These are phyloP conservation scores for Chrysemys picta DNA, from an alignment of 2,113 vertebrate genomes.

Conservation along the genomic window DNA sequence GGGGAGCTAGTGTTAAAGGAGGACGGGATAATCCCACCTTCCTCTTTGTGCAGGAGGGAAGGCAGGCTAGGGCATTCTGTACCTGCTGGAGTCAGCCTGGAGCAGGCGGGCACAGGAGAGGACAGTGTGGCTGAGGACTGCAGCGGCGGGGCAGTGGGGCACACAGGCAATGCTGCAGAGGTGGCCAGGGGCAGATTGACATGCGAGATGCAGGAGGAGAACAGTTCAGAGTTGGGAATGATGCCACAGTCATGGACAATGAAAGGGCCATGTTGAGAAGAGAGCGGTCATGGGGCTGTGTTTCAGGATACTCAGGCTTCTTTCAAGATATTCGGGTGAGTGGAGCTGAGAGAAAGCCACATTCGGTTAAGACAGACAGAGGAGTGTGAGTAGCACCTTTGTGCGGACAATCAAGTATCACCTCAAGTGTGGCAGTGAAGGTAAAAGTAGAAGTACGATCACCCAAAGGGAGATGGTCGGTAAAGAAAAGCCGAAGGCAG, in stretches of 20 bases:
- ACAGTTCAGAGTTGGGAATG: neutral
- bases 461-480: neutral
- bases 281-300: neutral
- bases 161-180: neutral
- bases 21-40: conserved; percentile 28
- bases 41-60: conserved; percentile 23
- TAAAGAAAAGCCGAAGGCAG: conserved; percentile 21
- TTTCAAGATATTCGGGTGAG: neutral
- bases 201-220: neutral
- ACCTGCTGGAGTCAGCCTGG: neutral
- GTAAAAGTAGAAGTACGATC: neutral
- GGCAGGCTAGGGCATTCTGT: conserved; percentile 26
- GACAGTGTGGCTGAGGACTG: neutral
- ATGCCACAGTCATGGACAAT: neutral
- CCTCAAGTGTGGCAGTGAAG: neutral
- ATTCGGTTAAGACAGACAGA: neutral
- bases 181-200: neutral
- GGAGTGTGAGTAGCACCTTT: neutral
- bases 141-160: neutral
- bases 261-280: neutral
- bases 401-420: neutral
- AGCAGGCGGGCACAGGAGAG: conserved; percentile 35
- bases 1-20: neutral
- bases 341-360: neutral
- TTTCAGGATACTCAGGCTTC: neutral